phyloP scores from a whole-genome alignment of 2,888 invertebrate genomes.

The Erebia aethiops region DNA sequence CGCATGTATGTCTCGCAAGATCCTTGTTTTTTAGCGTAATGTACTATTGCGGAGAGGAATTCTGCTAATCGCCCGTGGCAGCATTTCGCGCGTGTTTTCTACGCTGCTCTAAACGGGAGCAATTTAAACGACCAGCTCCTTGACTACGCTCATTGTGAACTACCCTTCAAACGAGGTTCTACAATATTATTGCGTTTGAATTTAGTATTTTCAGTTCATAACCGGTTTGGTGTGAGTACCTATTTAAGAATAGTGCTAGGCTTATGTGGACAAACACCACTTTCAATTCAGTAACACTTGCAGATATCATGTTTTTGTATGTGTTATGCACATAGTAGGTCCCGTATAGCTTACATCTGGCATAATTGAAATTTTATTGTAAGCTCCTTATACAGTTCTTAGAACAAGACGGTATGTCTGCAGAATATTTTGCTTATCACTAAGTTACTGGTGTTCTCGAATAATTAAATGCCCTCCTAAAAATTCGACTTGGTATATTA shows the following conservation, averaged over 20 bases:
- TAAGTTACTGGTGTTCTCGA: not conserved
- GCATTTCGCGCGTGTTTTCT: slow-evolving; percentile 69
- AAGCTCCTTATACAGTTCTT: not conserved
- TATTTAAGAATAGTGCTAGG: not conserved
- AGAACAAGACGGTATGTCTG: not conserved
- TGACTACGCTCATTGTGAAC: slow-evolving; percentile 38
- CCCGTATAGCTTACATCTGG: not conserved
- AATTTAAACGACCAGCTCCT: slow-evolving; percentile 64
- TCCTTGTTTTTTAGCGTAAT: slow-evolving; percentile 75
- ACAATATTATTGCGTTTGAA: slow-evolving; percentile 10
- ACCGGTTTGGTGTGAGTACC: slow-evolving; percentile 3
- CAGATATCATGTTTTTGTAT: not conserved
- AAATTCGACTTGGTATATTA: too few relatives aligned
- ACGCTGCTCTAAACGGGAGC: slow-evolving; percentile 73
- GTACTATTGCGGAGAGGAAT: slow-evolving; percentile 75
- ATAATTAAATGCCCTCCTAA: too few relatives aligned
- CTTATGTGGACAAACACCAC: slow-evolving; percentile 4
- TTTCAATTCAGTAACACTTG: slow-evolving; percentile 4
- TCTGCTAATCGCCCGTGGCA: slow-evolving; percentile 76
- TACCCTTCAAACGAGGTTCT: slow-evolving; percentile 26
- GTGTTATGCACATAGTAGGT: not conserved
- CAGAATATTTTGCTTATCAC: not conserved
- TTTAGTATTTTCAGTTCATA: slow-evolving; percentile 9
- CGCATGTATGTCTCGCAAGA: slow-evolving; percentile 64
- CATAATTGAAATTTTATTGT: not conserved